Evolutionary conservation across 2,113 vertebrate genomes (phyloP).

Genomic region (Girardinichthys multiradiatus): DNA sequence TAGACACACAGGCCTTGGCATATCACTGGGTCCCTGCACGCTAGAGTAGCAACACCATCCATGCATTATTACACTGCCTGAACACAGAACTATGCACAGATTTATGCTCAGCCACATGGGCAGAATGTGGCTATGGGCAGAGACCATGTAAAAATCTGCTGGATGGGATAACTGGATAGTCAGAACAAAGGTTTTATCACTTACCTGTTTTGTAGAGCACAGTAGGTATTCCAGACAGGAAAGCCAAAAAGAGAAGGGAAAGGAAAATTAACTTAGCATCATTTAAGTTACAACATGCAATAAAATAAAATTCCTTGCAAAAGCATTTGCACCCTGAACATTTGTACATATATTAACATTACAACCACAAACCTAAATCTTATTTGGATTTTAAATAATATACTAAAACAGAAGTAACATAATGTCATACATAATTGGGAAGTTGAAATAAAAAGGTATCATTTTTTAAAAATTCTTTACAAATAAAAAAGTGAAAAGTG

Average conservation of each 20-base stretch:
- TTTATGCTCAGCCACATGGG: constrained; percentile 51
- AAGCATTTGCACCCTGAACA: background rate
- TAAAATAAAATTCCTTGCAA: background rate
- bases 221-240: background rate
- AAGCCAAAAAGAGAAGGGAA: background rate
- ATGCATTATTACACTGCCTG: constrained; percentile 58
- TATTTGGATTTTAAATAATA: background rate
- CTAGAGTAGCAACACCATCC: constrained; percentile 61
- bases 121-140: constrained; percentile 30
- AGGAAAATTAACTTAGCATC: constrained; percentile 17
- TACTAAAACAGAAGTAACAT: background rate
- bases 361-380: background rate
- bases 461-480: too few relatives aligned
- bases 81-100: constrained; percentile 50
- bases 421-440: background rate
- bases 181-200: constrained; percentile 20
- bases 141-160: constrained; percentile 19
- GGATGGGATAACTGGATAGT: background rate
- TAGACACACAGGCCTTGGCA: constrained; percentile 57
- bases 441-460: background rate
- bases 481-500: too few relatives aligned
- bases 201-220: constrained; percentile 55
- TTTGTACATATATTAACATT: background rate
- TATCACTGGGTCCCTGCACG: constrained; percentile 49
- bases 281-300: background rate